These are phyloP conservation scores for Stercorarius parasiticus DNA, from an alignment of 2,113 vertebrate genomes.

Conservation along the genomic window DNA sequence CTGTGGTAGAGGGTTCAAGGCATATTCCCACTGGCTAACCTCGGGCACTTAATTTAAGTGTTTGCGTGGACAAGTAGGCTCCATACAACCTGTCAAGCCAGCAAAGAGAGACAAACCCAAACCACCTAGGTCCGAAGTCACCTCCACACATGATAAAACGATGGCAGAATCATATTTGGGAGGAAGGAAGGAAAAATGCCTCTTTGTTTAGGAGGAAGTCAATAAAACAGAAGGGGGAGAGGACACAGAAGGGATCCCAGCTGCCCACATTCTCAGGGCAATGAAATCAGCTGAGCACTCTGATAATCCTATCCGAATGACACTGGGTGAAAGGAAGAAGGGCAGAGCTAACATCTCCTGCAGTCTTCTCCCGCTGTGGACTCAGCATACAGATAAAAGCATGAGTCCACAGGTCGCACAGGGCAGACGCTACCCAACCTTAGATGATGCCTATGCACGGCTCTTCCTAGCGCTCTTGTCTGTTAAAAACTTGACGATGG, in stretches of 20 bases:
- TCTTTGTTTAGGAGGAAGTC: neutral
- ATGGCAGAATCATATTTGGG: neutral
- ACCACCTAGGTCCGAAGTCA: neutral
- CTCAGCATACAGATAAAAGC: neutral
- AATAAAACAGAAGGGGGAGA: neutral
- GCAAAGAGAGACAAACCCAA: neutral
- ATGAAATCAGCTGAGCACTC: fast-evolving
- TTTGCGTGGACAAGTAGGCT: neutral
- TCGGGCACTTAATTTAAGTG: neutral
- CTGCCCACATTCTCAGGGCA: fast-evolving
- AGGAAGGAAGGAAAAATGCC: neutral
- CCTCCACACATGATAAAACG: neutral
- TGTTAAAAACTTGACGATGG: neutral
- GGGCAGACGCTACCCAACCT: neutral
- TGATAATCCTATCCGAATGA: neutral
- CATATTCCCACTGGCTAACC: neutral
- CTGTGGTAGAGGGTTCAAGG: neutral
- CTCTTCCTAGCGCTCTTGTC: neutral
- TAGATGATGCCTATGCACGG: neutral
- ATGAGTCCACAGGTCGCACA: neutral
- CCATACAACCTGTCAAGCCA: neutral
- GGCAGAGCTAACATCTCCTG: neutral
- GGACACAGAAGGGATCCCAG: neutral
- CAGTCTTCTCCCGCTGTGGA: neutral
- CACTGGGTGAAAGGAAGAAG: neutral